phyloP scores from a whole-genome alignment of 35 echinoderm and acorn worm genomes.

The Hemicentrotus pulcherrimus region DNA sequence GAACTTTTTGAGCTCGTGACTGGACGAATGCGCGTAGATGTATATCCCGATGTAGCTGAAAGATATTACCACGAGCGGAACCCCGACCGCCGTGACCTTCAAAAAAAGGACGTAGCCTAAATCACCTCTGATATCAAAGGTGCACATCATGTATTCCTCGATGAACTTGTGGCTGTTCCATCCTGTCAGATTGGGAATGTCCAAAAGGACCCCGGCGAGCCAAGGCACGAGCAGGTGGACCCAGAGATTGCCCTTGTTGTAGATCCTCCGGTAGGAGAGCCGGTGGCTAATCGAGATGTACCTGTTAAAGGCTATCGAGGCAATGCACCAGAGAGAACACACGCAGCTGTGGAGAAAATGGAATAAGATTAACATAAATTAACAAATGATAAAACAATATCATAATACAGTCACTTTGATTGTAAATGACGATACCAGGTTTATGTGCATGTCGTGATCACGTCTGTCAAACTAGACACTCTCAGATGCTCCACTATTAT shows the following conservation, averaged over 20 bases:
- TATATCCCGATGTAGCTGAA: conserved; percentile 41
- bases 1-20: background rate
- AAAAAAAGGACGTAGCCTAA: conserved; percentile 22
- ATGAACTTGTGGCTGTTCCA: conserved; percentile 31
- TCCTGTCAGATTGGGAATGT: conserved; percentile 27
- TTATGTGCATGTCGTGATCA: no score
- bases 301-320: conserved; percentile 63
- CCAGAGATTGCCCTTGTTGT: conserved; percentile 55
- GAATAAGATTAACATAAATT: background rate
- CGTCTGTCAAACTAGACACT: no score
- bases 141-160: background rate
- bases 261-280: conserved; percentile 53
- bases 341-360: conserved; percentile 55
- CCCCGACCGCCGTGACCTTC: background rate
- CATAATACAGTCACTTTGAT: no score
- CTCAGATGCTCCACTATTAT: no score
- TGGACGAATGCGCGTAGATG: background rate
- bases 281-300: conserved; percentile 70
- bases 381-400: no score
- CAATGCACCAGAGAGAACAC: conserved; percentile 70
- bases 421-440: no score
- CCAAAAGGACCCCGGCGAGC: background rate
- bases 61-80: background rate
- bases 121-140: background rate
- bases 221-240: background rate